Conservation (phyloP, 2,888 invertebrate species). For the Sarcophaga variegata region DNA sequence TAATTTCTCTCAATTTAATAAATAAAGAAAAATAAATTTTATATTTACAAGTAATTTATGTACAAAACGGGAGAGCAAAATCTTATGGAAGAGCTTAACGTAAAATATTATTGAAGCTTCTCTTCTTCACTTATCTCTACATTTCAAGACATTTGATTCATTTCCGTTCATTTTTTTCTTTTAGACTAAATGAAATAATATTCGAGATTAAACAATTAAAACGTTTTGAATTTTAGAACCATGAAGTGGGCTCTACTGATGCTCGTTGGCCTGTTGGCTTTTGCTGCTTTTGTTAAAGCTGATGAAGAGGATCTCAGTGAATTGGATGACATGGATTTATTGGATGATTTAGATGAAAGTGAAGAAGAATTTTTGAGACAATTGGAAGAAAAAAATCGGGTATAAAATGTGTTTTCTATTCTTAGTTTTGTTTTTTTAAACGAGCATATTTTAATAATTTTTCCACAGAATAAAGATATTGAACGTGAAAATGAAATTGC, state of each 20-base stretch:
- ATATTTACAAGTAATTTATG: too few relatives aligned
- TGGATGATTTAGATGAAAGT: slow-evolving; percentile 77
- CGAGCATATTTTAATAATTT: background rate
- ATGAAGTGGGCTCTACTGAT: slow-evolving; percentile 76
- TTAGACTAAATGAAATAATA: slow-evolving; percentile 23
- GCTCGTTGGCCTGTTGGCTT: slow-evolving; percentile 74
- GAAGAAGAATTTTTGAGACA: slow-evolving; percentile 77
- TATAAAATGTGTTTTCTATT: slow-evolving; percentile 58
- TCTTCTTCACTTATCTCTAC: too few relatives aligned
- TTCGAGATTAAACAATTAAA: slow-evolving; percentile 47
- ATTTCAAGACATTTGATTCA: background rate
- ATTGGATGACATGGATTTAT: slow-evolving; percentile 72
- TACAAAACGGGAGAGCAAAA: too few relatives aligned
- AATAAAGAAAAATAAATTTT: too few relatives aligned
- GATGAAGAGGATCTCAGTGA: slow-evolving; percentile 71
- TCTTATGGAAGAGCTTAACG: too few relatives aligned
- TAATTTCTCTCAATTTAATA: too few relatives aligned
- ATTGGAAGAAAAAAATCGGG: slow-evolving; percentile 78
- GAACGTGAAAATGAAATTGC: slow-evolving; percentile 80
- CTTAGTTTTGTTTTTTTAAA: background rate
- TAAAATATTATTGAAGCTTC: too few relatives aligned
- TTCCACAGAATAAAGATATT: slow-evolving; percentile 76
- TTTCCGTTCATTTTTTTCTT: slow-evolving; percentile 3
- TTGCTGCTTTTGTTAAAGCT: slow-evolving; percentile 72
- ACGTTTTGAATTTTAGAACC: slow-evolving; percentile 63